Percentiles rank a stretch among this genome's conserved stretches.
These are phyloP conservation scores for Oscheius onirici DNA, from an alignment of 2,888 invertebrate genomes.

Conservation along the genomic window DNA sequence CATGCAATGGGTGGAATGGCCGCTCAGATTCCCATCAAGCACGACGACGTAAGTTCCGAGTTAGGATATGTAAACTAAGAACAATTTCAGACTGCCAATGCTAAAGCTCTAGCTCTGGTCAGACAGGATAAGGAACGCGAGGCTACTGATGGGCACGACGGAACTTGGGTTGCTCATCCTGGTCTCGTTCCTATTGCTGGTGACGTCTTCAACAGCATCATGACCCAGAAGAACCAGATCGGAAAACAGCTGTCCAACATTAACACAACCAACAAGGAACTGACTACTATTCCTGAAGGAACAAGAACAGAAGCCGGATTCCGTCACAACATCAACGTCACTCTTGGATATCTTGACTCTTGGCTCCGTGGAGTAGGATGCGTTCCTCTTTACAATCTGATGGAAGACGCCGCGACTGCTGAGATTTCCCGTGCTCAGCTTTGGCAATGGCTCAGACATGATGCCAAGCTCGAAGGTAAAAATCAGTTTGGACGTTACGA, in stretches of 20 bases:
- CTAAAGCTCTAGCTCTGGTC: constrained; percentile 65
- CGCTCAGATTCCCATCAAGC: constrained; percentile 76
- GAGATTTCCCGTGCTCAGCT: constrained; percentile 81
- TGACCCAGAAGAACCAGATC: constrained; percentile 64
- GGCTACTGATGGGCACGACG: constrained; percentile 76
- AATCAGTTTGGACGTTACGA: too few species aligned
- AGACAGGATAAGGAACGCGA: constrained; percentile 72
- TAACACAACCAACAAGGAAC: constrained; percentile 41
- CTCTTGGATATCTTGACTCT: constrained; percentile 79
- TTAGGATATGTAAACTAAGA: not conserved
- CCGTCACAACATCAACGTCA: constrained; percentile 79
- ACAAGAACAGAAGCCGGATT: constrained; percentile 79
- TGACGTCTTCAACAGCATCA: constrained; percentile 59
- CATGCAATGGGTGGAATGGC: constrained; percentile 75
- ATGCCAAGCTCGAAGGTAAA: constrained; percentile 73
- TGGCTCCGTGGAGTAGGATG: constrained; percentile 80
- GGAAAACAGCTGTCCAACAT: constrained; percentile 40
- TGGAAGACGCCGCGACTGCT: constrained; percentile 82
- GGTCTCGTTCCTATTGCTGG: constrained; percentile 76
- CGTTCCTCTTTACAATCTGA: constrained; percentile 78
- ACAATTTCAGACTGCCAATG: constrained; percentile 40
- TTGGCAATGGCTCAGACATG: constrained; percentile 81
- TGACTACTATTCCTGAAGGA: constrained; percentile 76
- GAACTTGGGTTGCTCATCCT: constrained; percentile 80
- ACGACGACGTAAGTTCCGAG: constrained; percentile 50